These are phyloP conservation scores for Cheilosia urbana DNA, from an alignment of 2,888 invertebrate species.

Conservation along the genomic window DNA sequence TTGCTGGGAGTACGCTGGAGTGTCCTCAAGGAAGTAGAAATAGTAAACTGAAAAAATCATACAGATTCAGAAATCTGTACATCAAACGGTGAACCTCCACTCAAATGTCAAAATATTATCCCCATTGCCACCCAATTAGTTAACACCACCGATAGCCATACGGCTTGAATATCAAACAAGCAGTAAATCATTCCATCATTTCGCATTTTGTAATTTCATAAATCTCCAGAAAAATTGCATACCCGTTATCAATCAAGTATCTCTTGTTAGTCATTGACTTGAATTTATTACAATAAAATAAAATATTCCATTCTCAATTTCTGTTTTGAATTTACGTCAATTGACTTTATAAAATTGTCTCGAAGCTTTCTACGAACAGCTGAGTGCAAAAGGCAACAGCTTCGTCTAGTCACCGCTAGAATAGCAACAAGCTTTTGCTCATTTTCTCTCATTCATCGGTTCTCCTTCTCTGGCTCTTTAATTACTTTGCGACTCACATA, in stretches of 20 bases:
- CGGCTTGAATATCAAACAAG: too few species aligned
- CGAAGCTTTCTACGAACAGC: slow-evolving; percentile 28
- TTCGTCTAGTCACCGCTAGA: slow-evolving; percentile 59
- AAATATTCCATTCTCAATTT: slow-evolving; percentile 22
- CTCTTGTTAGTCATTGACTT: neutral
- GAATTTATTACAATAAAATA: slow-evolving; percentile 26
- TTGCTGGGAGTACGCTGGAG: too few species aligned
- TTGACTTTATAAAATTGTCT: neutral
- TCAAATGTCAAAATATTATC: too few species aligned
- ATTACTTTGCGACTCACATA: slow-evolving; percentile 21
- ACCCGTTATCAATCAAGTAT: slow-evolving; percentile 9
- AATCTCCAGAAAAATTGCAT: slow-evolving; percentile 2
- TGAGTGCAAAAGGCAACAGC: slow-evolving; percentile 45
- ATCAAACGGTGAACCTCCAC: too few species aligned
- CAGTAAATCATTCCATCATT: neutral
- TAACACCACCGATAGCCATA: too few species aligned
- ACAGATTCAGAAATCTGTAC: too few species aligned
- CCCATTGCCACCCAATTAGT: too few species aligned
- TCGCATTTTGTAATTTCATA: slow-evolving; percentile 17
- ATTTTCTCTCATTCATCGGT: slow-evolving; percentile 3
- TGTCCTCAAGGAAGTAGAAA: too few species aligned
- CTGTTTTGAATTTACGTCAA: slow-evolving; percentile 27
- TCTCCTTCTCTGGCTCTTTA: neutral
- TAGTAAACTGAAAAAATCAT: too few species aligned
- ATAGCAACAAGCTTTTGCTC: slow-evolving; percentile 3